These are phyloP conservation scores for Hyles vespertilio DNA, from an alignment of 1,140 invertebrate genomes.

Conservation along the genomic window DNA sequence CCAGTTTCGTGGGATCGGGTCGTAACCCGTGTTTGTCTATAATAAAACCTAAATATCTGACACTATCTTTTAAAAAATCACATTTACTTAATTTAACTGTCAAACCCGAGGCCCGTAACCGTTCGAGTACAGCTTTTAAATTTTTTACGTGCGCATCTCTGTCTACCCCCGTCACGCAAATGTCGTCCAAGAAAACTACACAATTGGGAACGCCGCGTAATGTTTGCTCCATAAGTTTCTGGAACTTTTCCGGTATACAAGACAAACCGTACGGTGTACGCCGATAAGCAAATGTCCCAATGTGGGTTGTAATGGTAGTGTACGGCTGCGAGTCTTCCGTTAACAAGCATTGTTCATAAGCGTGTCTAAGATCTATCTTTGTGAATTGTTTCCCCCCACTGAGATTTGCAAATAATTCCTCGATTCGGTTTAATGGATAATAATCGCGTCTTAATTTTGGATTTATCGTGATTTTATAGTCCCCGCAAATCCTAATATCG, in stretches of 20 bases:
- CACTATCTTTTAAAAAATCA: conserved; percentile 4
- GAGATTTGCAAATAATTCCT: conserved; percentile 12
- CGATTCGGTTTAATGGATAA: conserved; percentile 21
- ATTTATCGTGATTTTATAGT: conserved; percentile 36
- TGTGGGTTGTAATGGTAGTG: conserved; percentile 22
- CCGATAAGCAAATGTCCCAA: conserved; percentile 23
- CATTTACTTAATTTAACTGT: conserved; percentile 12
- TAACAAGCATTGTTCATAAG: conserved; percentile 33
- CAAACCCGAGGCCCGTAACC: conserved; percentile 17
- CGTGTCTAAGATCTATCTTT: conserved; percentile 34
- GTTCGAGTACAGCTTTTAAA: conserved; percentile 19
- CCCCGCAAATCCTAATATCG: conserved; percentile 29
- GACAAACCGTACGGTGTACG: conserved; percentile 20
- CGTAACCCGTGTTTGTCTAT: conserved; percentile 19
- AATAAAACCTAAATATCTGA: conserved; percentile 10
- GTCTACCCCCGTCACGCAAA: conserved; percentile 30
- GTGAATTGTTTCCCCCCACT: conserved; percentile 25
- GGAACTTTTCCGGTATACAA: conserved; percentile 26
- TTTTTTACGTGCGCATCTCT: conserved; percentile 19
- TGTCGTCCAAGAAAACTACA: conserved; percentile 37
- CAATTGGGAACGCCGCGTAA: conserved; percentile 19
- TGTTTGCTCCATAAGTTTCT: conserved; percentile 25
- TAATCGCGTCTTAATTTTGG: conserved; percentile 30
- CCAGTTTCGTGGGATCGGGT: conserved; percentile 11
- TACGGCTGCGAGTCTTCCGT: conserved; percentile 29